Conservation (phyloP, 1,140 invertebrate species). For the Procambarus clarkii region DNA sequence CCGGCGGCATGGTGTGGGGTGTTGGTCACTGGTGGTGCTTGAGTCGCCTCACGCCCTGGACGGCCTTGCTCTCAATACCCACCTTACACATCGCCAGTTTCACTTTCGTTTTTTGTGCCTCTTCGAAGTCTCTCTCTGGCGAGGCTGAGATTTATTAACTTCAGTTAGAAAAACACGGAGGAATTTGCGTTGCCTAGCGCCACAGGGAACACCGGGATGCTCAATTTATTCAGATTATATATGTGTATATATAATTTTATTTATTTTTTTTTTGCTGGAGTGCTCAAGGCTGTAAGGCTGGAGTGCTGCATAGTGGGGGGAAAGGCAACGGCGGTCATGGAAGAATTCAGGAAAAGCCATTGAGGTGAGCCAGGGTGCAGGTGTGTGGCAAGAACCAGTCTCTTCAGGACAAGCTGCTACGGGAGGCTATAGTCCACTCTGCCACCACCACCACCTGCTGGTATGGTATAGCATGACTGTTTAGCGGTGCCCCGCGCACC, state of each 20-base stretch:
- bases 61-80: constrained; percentile 3
- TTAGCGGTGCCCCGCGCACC: neutral
- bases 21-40: too few relatives aligned
- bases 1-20: too few relatives aligned
- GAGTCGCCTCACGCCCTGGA: neutral
- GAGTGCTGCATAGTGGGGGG: neutral
- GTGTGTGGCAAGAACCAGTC: neutral
- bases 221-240: neutral
- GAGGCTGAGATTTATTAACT: neutral
- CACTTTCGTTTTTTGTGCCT: constrained; percentile 4
- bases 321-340: neutral
- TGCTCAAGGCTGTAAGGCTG: neutral
- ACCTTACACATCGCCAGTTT: neutral
- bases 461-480: neutral
- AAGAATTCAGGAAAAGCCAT: constrained; percentile 11
- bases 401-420: neutral
- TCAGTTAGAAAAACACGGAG: neutral
- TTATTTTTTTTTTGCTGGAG: neutral
- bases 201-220: neutral
- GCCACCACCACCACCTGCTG: neutral
- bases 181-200: neutral
- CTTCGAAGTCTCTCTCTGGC: neutral
- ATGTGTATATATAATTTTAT: neutral
- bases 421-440: neutral
- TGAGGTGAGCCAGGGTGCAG: neutral